Evolutionary conservation across 2,797 vertebrate species (phyloP).

Genomic region (Allochrocebus solatus): DNA sequence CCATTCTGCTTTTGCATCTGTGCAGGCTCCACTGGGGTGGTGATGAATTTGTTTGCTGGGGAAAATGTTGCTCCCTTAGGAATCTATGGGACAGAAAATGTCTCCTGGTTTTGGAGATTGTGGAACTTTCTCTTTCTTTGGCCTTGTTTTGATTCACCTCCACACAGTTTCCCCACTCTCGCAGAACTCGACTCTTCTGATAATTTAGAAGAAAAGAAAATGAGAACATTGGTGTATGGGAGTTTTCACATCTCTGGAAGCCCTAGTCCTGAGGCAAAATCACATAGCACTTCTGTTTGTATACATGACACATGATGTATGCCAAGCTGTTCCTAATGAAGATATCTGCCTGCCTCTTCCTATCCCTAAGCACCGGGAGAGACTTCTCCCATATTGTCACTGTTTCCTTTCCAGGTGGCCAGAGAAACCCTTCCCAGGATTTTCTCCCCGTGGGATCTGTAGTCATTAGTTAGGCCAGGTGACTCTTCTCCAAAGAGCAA

Average conservation of each 20-base stretch:
- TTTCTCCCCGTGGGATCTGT: constrained; percentile 38
- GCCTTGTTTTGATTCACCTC: constrained; percentile 15
- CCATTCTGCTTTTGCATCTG: neutral
- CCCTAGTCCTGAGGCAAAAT: neutral
- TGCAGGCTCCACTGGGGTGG: neutral
- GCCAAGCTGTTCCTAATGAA: constrained; percentile 53
- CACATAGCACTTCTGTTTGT: neutral
- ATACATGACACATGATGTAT: neutral
- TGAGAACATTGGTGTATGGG: neutral
- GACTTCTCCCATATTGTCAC: constrained; percentile 19
- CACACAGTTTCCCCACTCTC: neutral
- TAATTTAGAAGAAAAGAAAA: neutral
- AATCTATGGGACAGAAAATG: constrained; percentile 22
- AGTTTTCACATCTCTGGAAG: neutral
- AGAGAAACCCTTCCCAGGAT: constrained; percentile 14
- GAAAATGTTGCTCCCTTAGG: neutral
- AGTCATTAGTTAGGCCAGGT: constrained; percentile 54
- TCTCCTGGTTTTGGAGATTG: neutral
- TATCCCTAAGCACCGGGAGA: neutral
- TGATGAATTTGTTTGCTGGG: constrained; percentile 45
- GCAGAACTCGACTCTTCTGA: neutral
- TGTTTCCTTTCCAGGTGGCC: constrained; percentile 72
- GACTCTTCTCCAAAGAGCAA: neutral
- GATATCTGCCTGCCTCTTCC: neutral
- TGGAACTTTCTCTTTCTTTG: constrained; percentile 20